Evolutionary conservation across 2,113 vertebrate genomes (phyloP), one percentile per base, ranked within the genome.

Genomic region (Spilogale gracilis): DNA sequence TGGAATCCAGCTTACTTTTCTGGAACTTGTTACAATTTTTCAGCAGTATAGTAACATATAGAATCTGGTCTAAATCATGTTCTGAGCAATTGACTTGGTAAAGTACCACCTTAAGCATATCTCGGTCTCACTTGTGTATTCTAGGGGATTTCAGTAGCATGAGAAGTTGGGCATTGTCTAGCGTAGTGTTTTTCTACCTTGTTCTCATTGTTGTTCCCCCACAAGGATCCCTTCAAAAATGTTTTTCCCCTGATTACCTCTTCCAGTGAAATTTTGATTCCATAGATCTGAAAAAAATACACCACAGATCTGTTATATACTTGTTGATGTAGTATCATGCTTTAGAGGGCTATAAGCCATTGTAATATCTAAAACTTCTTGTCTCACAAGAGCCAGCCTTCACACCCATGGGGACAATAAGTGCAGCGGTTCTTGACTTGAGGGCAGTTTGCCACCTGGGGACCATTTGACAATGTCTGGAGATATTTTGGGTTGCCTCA

Each of bases 11-110:
- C 10, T 84, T 95, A 67, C 91, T 82, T 86, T 97, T 71, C 20
- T 95, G 58, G 30, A 93, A 85, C 91, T 87, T 93, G 32, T 92
- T 83, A 69, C 20, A 50, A 18, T 67, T 81, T 96, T 74, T 96
- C 56, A 87, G 9, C 84, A 79, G 25, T 86, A 16, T 45, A 45
- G 3, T 78, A 91, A 71, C 76, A 76, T 61, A 71, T 3, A 79
- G 23, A 67, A 63, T 82, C 25, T 61, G 60, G 20, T 74, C 67
- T 95, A 86, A 94, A 32, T 78, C 56, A 65, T 38, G 74, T 94
- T 95, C 65, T 88, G 60, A 94, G 52, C 56, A 38, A 61, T 43
- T 94, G 93, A 80, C 69, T 92, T 74, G 89, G 76, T 95, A 83
- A 97, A 94, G 32, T 73, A n/a, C n/a, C 45, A 63, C 4, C 9